Base-by-base conservation (phyloP, 2,113 vertebrate genomes). In the Catharus fuscescens region DNA sequence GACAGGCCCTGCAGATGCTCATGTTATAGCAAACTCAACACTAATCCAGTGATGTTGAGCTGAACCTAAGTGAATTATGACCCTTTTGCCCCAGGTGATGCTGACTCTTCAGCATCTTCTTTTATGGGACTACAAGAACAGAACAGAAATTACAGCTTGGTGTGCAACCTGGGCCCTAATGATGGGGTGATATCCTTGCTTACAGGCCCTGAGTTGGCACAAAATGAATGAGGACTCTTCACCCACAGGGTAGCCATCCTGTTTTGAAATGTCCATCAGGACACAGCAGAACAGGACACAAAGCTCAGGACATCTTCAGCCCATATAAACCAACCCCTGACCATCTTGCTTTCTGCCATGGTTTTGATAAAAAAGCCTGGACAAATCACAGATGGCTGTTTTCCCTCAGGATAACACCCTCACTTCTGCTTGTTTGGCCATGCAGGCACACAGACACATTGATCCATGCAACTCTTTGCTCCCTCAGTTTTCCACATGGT, bases 1-100 rank as follows among this genome's bases (percentile, higher is more conserved):
- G 90, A 80, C 79, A 54, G 42, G 53, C 80, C 82, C 52, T 92
- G 69, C 64, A 84, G 70, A 85, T 90, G 36, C 71, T 94, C 65
- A 6, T 32, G 40, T 54, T 62, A 19, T 34, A 94, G 50, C 56
- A 56, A 88, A 79, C 9, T 80, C 77, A 57, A 18, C 21, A 4
- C 34, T 61, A 72, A 42, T 70, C 34, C 74, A 86, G 32, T 34
- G 54, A 77, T 10, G 14, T 1, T 83, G 42, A 92, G 59, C 34
- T 70, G 67, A 94, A 65, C 29, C 25, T 34, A 47, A 53, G 59
- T 54, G 62, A 93, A 62, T 57, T 36, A 78, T 5, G 25, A 62
- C 29, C 42, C 36, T 80, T 76, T 45, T 45, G 45, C 70, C 26
- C 25, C n/a, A 61, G 34, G 77, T 67, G 61, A 66, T 81, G 34